Evolutionary conservation across 2,888 invertebrate species (phyloP).

Genomic region (Dryobotodes eremita): DNA sequence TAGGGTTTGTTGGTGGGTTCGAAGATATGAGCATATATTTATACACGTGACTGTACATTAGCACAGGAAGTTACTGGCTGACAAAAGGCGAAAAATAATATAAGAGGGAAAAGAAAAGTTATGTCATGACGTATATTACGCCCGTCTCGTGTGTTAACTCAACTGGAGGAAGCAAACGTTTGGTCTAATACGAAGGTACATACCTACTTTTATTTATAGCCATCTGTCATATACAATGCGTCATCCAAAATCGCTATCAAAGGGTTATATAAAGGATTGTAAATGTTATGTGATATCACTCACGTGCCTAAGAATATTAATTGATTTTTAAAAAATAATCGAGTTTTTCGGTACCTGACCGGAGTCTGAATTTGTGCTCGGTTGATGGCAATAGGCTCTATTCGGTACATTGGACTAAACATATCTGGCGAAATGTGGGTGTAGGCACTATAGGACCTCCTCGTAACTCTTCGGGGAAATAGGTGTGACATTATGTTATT

Average conservation of each 20-base stretch:
- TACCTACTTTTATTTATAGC: neutral
- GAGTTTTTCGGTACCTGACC: too few relatives aligned
- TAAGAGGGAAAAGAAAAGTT: neutral
- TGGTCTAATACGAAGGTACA: neutral
- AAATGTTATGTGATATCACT: neutral
- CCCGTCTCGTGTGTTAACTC: constrained; percentile 6
- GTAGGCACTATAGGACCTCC: too few relatives aligned
- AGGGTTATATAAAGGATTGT: neutral
- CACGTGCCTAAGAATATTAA: too few relatives aligned
- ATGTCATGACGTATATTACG: constrained; percentile 29
- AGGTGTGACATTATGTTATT: too few relatives aligned
- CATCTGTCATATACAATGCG: neutral
- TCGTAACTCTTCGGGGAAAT: too few relatives aligned
- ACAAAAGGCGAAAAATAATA: neutral
- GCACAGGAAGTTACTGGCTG: neutral
- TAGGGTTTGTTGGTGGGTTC: too few relatives aligned
- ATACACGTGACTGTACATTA: neutral
- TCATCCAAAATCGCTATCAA: neutral
- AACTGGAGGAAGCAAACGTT: constrained; percentile 23
- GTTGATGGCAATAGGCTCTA: too few relatives aligned
- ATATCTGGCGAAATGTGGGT: too few relatives aligned
- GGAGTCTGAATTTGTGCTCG: too few relatives aligned
- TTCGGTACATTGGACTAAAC: too few relatives aligned
- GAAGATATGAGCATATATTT: neutral
- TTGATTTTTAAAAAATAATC: neutral